A percentile compares a stretch with the other conserved stretches of the same genome.
Evolutionary conservation across 2,113 vertebrate species (phyloP).

Genomic region (Toxotes chatareus): DNA sequence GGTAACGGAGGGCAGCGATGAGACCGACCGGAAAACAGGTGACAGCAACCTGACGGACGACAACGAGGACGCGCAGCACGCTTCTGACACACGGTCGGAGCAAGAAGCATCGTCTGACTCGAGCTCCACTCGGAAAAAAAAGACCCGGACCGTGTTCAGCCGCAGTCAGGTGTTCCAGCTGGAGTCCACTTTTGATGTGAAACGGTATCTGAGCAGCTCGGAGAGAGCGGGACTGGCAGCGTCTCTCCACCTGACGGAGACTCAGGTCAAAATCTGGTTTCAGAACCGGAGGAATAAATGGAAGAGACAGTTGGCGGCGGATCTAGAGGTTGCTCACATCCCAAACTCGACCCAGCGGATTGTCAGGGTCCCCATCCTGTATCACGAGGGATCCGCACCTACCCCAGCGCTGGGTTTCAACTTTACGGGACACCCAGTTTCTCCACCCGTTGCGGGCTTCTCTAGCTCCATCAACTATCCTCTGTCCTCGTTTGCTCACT

Average conservation of each 20-base stretch:
- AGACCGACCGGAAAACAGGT: constrained; percentile 64
- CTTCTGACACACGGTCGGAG: constrained; percentile 51
- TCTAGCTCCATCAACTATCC: constrained; percentile 87
- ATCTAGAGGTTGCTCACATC: constrained; percentile 89
- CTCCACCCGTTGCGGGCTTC: constrained; percentile 85
- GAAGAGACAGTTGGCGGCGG: constrained; percentile 93
- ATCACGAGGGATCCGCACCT: constrained; percentile 88
- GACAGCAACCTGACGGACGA: constrained; percentile 67
- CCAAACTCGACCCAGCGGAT: constrained; percentile 89
- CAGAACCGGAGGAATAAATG: constrained; percentile 93
- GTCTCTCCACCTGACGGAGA: constrained; percentile 90
- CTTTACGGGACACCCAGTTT: constrained; percentile 84
- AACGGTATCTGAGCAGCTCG: constrained; percentile 91
- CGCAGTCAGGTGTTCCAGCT: constrained; percentile 92
- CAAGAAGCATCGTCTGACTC: constrained; percentile 61
- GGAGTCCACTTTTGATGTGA: constrained; percentile 92
- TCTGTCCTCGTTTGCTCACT: constrained; percentile 88
- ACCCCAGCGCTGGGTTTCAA: constrained; percentile 81
- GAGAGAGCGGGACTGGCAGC: constrained; percentile 89
- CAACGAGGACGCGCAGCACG: constrained; percentile 65
- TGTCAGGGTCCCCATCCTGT: constrained; percentile 93
- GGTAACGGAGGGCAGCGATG: constrained; percentile 73
- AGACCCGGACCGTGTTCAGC: constrained; percentile 92
- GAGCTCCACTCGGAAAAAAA: constrained; percentile 86
- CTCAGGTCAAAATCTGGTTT: constrained; percentile 95